These are phyloP conservation scores for Troides helena DNA, from an alignment of 2,888 invertebrate genomes.

Conservation along the genomic window DNA sequence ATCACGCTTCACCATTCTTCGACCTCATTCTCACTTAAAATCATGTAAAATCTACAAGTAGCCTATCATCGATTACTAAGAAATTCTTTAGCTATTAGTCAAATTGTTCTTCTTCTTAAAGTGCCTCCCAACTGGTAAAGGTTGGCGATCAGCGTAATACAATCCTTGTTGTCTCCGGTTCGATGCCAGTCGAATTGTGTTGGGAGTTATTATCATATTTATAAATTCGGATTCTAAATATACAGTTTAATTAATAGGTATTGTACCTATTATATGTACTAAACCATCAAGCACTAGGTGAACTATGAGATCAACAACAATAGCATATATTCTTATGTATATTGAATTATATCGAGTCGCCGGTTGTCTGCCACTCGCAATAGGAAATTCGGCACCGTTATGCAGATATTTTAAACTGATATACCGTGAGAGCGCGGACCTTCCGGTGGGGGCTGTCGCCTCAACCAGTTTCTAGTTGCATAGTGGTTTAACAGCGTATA, in stretches of 20 bases:
- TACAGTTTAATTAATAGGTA: background rate
- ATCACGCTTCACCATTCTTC: no score
- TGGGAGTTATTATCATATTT: background rate
- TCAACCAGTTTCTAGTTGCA: background rate
- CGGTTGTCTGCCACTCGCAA: background rate
- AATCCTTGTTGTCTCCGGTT: no score
- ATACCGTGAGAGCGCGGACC: slow-evolving; percentile 7
- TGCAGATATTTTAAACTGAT: slow-evolving; percentile 1
- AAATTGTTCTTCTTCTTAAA: no score
- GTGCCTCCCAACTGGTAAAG: no score
- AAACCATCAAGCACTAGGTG: background rate
- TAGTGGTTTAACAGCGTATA: background rate
- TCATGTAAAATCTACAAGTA: no score
- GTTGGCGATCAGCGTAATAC: no score
- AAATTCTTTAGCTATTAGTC: background rate
- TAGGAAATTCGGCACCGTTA: slow-evolving; percentile 9
- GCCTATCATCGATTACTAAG: no score
- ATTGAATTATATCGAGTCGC: background rate
- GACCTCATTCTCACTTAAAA: no score
- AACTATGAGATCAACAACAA: background rate
- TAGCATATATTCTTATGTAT: background rate
- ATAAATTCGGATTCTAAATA: no score
- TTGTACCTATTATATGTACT: background rate
- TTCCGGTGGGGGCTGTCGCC: background rate
- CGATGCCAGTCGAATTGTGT: background rate